Evolutionary conservation across 2,888 invertebrate species (phyloP).

Genomic region (Melitaea athalia): DNA sequence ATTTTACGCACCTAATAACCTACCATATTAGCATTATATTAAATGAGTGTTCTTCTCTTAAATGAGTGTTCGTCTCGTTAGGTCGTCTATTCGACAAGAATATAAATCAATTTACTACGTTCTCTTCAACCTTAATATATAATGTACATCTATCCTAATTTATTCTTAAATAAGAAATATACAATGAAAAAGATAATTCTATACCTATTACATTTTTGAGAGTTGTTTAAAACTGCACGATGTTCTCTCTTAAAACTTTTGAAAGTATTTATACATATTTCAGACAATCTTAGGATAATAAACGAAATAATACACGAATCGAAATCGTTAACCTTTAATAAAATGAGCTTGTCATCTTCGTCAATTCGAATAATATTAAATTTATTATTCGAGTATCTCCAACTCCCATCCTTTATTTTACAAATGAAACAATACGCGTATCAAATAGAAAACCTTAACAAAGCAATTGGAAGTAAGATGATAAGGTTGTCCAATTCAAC

Average conservation of each 20-base stretch:
- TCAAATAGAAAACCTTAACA: constrained; percentile 8
- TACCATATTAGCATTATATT: background rate
- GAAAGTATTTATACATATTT: background rate
- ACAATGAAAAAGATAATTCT: background rate
- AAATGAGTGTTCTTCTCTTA: background rate
- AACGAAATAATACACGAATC: too few species aligned
- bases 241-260: background rate
- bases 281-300: background rate
- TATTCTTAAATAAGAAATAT: background rate
- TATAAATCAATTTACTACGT: background rate
- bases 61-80: background rate
- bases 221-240: background rate
- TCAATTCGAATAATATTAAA: background rate
- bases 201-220: background rate
- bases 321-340: too few species aligned
- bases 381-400: background rate
- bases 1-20: too few species aligned
- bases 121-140: background rate
- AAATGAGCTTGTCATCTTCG: background rate
- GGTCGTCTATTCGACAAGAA: background rate
- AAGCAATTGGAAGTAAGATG: constrained; percentile 6
- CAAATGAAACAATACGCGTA: constrained; percentile 1
- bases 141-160: background rate
- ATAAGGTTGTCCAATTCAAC: constrained; percentile 22
- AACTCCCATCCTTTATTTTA: background rate